Evolutionary conservation across 2,113 vertebrate species (phyloP).

Genomic region (Triplophysa dalaica): DNA sequence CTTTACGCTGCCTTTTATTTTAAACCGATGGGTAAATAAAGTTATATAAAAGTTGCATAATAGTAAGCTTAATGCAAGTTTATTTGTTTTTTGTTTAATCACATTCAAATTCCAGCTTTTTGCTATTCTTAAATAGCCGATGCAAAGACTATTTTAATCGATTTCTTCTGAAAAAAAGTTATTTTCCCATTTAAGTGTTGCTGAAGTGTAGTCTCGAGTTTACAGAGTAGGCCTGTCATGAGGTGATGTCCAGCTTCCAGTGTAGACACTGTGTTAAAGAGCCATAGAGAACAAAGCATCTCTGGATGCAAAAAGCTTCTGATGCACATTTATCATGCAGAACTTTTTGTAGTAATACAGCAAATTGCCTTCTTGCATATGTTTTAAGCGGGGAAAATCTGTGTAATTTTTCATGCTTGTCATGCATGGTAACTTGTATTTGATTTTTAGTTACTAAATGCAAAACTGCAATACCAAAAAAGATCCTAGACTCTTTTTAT

Average conservation of each 20-base stretch:
- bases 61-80: too few species aligned
- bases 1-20: not conserved
- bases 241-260: not conserved
- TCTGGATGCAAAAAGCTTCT: not conserved
- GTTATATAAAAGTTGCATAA: too few species aligned
- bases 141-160: too few species aligned
- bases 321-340: not conserved
- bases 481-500: conserved; percentile 16
- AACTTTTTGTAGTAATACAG: not conserved
- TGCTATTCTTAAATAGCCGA: too few species aligned
- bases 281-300: not conserved
- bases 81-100: too few species aligned
- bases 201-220: too few species aligned
- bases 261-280: not conserved
- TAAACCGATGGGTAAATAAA: too few species aligned
- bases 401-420: conserved; percentile 20
- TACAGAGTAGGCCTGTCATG: too few species aligned
- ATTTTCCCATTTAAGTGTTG: too few species aligned
- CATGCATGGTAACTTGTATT: conserved; percentile 9
- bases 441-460: conserved; percentile 4
- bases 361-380: not conserved
- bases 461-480: conserved; percentile 16
- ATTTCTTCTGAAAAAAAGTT: too few species aligned
- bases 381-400: conserved; percentile 30
- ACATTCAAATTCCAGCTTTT: too few species aligned